A percentile compares a stretch with the other conserved stretches of the same genome.
Conservation (phyloP, 2,888 invertebrate genomes). For the Pheosia tremula region DNA sequence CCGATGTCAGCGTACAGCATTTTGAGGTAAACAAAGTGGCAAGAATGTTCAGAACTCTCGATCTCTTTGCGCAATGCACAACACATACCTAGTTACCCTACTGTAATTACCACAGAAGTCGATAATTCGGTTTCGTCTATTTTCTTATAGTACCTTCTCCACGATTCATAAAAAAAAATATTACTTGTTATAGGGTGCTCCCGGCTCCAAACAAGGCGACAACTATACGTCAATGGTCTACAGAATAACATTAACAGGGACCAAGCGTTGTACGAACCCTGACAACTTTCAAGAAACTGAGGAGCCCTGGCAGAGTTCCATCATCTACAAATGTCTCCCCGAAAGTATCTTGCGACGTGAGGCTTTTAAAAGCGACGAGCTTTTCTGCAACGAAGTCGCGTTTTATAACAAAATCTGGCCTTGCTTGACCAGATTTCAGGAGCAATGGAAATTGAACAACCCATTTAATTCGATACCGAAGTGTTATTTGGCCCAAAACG, state of each 20-base stretch:
- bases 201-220: conserved; percentile 89
- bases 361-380: conserved; percentile 88
- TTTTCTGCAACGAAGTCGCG: conserved; percentile 89
- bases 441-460: conserved; percentile 64
- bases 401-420: conserved; percentile 90
- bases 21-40: conserved; percentile 68
- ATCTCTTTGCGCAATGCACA: background rate
- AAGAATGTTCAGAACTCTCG: background rate
- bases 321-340: conserved; percentile 89
- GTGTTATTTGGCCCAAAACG: conserved; percentile 85
- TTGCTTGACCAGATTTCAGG: conserved; percentile 85
- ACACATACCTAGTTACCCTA: too few species aligned
- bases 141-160: too few species aligned
- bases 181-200: conserved; percentile 79
- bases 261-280: conserved; percentile 53
- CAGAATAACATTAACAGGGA: conserved; percentile 85
- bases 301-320: conserved; percentile 86
- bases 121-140: too few species aligned
- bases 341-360: conserved; percentile 86
- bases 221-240: conserved; percentile 91
- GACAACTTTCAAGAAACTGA: conserved; percentile 59
- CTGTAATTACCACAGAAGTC: too few species aligned
- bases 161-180: background rate
- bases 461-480: conserved; percentile 84
- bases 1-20: conserved; percentile 80